phyloP scores from a whole-genome alignment of 2,113 vertebrate species.

The Tragelaphus scriptus region DNA sequence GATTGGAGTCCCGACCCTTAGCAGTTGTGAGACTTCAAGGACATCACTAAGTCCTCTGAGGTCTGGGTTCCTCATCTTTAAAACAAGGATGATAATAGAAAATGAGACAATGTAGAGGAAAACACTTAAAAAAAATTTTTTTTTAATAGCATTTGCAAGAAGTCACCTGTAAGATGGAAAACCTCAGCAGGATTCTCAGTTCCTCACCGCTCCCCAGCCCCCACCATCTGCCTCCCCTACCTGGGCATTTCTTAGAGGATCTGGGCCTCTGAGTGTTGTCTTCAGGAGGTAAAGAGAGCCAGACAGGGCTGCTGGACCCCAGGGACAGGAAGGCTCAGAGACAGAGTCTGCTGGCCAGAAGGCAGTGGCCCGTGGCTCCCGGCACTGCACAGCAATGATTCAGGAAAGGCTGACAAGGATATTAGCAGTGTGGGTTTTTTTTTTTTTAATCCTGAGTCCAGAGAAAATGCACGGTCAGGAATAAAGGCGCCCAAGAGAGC shows the following conservation, averaged over 20 bases:
- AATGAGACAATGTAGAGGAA: background rate
- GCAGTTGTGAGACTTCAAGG: background rate
- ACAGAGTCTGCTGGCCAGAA: background rate
- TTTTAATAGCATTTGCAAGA: background rate
- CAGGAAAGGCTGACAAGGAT: conserved; percentile 80
- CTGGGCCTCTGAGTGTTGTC: background rate
- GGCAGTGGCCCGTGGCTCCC: conserved; percentile 63
- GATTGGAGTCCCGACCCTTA: background rate
- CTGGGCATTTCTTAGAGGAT: background rate
- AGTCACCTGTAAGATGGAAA: conserved; percentile 26
- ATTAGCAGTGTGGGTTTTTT: conserved; percentile 72
- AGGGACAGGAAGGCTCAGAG: background rate
- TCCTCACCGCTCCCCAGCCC: background rate
- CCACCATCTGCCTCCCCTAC: background rate
- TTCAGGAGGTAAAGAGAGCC: background rate
- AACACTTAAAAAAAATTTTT: background rate
- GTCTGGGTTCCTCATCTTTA: background rate
- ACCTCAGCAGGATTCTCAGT: background rate
- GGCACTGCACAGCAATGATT: conserved; percentile 74
- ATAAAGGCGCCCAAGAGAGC: conserved; percentile 78
- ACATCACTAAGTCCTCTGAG: background rate
- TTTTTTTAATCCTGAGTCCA: conserved; percentile 74
- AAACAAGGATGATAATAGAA: background rate
- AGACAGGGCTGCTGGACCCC: background rate
- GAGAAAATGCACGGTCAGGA: conserved; percentile 82